Percentiles rank a stretch among this genome's conserved stretches.
phyloP scores from a whole-genome alignment of 2,797 vertebrate species.

The Thamnophis elegans region DNA sequence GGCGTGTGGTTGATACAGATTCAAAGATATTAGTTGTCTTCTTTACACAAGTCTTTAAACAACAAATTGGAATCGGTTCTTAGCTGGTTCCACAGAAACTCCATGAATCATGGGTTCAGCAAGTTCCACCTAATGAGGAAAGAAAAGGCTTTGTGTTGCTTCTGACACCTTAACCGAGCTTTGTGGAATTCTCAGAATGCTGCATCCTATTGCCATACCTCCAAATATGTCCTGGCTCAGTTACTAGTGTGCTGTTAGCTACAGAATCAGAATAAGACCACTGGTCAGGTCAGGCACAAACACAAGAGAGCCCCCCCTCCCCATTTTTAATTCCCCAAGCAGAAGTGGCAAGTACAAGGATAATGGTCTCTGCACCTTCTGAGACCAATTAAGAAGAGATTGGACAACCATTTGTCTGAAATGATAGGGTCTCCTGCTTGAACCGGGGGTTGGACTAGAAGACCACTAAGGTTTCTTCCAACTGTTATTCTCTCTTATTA shows the following conservation, averaged over 20 bases:
- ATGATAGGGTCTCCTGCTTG: not conserved
- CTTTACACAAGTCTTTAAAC: not conserved
- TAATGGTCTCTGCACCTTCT: not conserved
- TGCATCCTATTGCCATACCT: not conserved
- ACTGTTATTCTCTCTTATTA: not conserved
- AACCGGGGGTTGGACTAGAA: not conserved
- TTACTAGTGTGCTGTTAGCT: not conserved
- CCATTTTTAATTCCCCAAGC: not conserved
- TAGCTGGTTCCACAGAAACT: not conserved
- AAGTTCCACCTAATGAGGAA: not conserved
- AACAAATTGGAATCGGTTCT: not conserved
- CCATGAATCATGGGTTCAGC: not conserved
- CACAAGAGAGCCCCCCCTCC: not conserved
- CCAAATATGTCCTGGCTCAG: not conserved
- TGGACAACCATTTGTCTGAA: not conserved
- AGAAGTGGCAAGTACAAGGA: not conserved
- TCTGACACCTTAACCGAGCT: not conserved
- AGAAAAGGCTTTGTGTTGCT: not conserved
- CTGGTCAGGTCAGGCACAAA: not conserved
- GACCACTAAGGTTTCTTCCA: not conserved
- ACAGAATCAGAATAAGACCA: not conserved
- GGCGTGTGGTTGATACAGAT: not conserved
- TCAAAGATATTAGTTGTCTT: not conserved
- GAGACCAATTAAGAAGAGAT: not conserved
- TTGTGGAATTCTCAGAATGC: not conserved